Conservation (phyloP, 2,797 vertebrate species). For the Sorex maritimensis region DNA sequence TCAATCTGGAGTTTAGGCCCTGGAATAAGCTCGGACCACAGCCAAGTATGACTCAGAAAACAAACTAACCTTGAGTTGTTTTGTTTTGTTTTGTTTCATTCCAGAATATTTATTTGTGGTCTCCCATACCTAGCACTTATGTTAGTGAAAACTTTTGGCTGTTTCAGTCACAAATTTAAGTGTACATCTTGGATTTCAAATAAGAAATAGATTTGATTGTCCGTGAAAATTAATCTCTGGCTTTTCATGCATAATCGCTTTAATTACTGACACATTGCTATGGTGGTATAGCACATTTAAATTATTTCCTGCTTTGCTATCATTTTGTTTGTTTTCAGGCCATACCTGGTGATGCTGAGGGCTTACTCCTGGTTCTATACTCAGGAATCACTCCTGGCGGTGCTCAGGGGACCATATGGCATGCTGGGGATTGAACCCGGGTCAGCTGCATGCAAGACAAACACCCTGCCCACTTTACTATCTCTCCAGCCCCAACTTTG, state of each 20-base stretch:
- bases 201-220: slow-evolving; percentile 69
- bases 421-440: no score
- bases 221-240: not conserved
- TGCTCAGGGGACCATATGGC: no score
- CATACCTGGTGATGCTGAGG: no score
- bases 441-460: no score
- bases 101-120: slow-evolving; percentile 64
- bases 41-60: no score
- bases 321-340: no score
- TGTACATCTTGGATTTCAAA: slow-evolving; percentile 79
- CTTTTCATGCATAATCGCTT: not conserved
- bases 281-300: slow-evolving; percentile 21
- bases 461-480: no score
- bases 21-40: no score
- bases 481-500: not conserved
- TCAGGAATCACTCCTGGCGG: no score
- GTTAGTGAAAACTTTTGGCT: slow-evolving; percentile 36
- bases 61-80: no score
- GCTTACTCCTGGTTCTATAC: no score
- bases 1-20: no score
- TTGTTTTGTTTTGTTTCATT: slow-evolving; percentile 54
- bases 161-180: slow-evolving; percentile 77
- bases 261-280: not conserved
- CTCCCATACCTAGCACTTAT: slow-evolving; percentile 35
- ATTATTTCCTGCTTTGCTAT: not conserved